phyloP scores from a whole-genome alignment of 2,113 vertebrate genomes.

The Bolborhynchus lineola region DNA sequence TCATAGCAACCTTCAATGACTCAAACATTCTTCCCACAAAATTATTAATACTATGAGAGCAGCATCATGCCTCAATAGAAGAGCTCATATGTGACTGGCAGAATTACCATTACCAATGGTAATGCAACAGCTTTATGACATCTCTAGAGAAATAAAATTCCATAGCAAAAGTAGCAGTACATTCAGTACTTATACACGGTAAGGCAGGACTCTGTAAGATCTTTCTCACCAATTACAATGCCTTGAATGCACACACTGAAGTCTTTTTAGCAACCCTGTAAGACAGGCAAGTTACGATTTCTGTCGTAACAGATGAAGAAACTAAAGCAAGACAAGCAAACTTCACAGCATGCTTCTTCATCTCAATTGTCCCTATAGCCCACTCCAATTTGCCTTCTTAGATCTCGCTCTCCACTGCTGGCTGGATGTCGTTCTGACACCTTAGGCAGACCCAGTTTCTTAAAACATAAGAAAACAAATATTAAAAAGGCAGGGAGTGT shows the following conservation, averaged over 20 bases:
- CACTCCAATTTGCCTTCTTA: background rate
- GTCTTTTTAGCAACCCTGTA: background rate
- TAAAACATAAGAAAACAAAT: background rate
- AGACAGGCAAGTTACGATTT: background rate
- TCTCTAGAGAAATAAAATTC: background rate
- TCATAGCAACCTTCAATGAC: conserved; percentile 9
- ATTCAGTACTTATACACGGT: background rate
- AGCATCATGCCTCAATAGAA: background rate
- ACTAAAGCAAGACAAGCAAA: background rate
- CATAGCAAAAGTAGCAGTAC: background rate
- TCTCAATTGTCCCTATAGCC: background rate
- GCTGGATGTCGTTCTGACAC: background rate
- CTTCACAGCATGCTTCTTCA: background rate
- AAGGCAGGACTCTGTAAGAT: background rate
- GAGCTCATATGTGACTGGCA: background rate
- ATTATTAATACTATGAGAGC: background rate
- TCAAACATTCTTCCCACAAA: background rate
- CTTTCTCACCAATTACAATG: background rate
- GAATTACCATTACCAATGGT: background rate
- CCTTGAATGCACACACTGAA: background rate
- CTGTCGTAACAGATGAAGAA: background rate
- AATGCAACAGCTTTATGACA: background rate
- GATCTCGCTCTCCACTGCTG: background rate
- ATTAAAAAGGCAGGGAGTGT: background rate
- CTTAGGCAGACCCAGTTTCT: background rate